phyloP scores from a whole-genome alignment of 2,797 vertebrate species.

The Avahi laniger region DNA sequence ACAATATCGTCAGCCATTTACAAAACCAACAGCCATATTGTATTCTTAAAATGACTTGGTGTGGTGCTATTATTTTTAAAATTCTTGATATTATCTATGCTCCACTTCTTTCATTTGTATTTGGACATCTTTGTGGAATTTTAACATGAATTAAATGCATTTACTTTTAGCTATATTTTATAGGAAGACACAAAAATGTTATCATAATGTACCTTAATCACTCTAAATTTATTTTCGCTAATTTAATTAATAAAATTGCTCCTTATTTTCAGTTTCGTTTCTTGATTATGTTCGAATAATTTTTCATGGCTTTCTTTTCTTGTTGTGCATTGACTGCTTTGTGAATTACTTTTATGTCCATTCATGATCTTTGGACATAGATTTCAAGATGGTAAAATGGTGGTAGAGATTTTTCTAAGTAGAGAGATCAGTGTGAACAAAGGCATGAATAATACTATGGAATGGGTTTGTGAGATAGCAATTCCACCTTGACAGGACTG shows the following conservation, averaged over 20 bases:
- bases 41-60: not conserved
- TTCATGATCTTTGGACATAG: not conserved
- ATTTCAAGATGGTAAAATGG: constrained; percentile 17
- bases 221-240: constrained; percentile 10
- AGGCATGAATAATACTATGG: not conserved
- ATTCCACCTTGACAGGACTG: not conserved
- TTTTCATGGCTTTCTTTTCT: constrained; percentile 32
- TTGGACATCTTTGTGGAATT: constrained; percentile 27
- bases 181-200: not conserved
- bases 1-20: not conserved
- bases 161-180: not conserved
- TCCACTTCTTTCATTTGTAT: not conserved
- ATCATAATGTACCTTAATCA: not conserved
- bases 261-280: constrained; percentile 16
- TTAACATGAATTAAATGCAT: not conserved
- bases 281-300: not conserved
- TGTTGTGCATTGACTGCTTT: not conserved
- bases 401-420: constrained; percentile 2
- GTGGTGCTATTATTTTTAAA: not conserved
- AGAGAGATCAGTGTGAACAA: not conserved
- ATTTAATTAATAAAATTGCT: not conserved
- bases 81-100: not conserved
- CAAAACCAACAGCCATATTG: not conserved
- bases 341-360: constrained; percentile 6
- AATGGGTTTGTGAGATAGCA: not conserved